Conservation (phyloP, 2,797 vertebrate species). For the Pseudocheirus occidentalis region DNA sequence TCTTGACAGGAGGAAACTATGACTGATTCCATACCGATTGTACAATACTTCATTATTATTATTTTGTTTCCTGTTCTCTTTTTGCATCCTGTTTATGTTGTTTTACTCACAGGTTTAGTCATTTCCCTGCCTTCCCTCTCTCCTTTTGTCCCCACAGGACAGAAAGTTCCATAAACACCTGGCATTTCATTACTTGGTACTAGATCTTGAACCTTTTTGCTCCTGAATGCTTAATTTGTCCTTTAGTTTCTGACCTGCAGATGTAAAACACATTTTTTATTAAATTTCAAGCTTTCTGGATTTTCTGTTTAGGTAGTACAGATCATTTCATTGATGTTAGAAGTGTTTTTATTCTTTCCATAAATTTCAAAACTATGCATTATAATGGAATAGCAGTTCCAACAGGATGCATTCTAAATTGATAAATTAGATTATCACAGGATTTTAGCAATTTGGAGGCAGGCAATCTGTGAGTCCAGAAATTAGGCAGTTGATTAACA, state of each 20-base stretch:
- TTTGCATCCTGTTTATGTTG: constrained; percentile 77
- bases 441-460: constrained; percentile 62
- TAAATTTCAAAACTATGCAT: constrained; percentile 26
- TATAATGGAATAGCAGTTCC: constrained; percentile 16
- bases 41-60: constrained; percentile 68
- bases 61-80: constrained; percentile 42
- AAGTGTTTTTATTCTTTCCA: constrained; percentile 31
- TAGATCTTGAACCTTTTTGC: constrained; percentile 77
- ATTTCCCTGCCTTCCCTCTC: constrained; percentile 63
- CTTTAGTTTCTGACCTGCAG: constrained; percentile 72
- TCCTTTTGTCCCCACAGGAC: constrained; percentile 64
- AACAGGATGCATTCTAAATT: constrained; percentile 50
- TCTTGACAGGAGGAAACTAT: constrained; percentile 76
- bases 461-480: constrained; percentile 59
- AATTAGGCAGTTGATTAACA: constrained; percentile 57
- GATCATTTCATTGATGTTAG: constrained; percentile 11
- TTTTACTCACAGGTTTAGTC: constrained; percentile 70
- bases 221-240: constrained; percentile 67
- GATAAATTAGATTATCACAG: constrained; percentile 37
- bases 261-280: constrained; percentile 69
- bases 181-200: constrained; percentile 76
- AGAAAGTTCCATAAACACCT: constrained; percentile 81
- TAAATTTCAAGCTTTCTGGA: constrained; percentile 57
- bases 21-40: constrained; percentile 60
- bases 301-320: constrained; percentile 54